phyloP scores from a whole-genome alignment of 2,797 vertebrate species.

The Acanthurus leucopareius region DNA sequence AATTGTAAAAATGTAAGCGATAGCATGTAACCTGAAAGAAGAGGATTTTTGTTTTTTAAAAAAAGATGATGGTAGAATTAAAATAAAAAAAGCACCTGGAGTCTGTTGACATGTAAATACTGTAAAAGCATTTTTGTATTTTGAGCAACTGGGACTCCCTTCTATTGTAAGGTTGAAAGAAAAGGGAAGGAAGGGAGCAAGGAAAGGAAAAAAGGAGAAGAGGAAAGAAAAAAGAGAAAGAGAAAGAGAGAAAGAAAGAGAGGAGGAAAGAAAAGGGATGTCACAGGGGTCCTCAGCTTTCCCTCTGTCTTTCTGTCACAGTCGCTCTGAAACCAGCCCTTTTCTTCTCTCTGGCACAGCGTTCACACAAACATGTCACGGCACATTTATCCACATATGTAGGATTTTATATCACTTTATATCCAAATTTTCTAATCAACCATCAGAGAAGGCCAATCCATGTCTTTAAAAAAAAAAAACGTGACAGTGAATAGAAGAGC shows the following conservation, averaged over 20 bases:
- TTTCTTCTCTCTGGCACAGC: constrained; percentile 34
- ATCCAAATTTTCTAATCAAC: constrained; percentile 64
- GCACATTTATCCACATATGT: constrained; percentile 66
- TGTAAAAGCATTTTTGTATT: constrained; percentile 21
- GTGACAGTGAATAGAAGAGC: constrained; percentile 67
- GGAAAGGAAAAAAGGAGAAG: neutral
- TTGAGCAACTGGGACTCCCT: constrained; percentile 17
- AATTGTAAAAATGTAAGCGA: constrained; percentile 76
- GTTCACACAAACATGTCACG: constrained; percentile 65
- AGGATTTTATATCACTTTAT: constrained; percentile 65
- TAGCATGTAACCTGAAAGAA: constrained; percentile 59
- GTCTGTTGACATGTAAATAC: constrained; percentile 54
- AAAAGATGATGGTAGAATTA: neutral
- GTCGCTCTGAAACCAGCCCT: constrained; percentile 42
- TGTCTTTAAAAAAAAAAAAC: constrained; percentile 62
- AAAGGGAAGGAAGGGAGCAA: neutral
- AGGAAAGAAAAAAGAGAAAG: neutral
- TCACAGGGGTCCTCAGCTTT: constrained; percentile 31
- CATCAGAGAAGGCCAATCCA: constrained; percentile 68
- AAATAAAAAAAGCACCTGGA: constrained; percentile 25
- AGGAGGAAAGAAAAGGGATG: neutral
- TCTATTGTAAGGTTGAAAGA: neutral
- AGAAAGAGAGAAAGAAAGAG: neutral
- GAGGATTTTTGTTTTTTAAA: constrained; percentile 16
- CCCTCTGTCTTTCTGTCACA: constrained; percentile 58